phyloP scores from a whole-genome alignment of 2,888 invertebrate species.

The Zeuzera pyrina region DNA sequence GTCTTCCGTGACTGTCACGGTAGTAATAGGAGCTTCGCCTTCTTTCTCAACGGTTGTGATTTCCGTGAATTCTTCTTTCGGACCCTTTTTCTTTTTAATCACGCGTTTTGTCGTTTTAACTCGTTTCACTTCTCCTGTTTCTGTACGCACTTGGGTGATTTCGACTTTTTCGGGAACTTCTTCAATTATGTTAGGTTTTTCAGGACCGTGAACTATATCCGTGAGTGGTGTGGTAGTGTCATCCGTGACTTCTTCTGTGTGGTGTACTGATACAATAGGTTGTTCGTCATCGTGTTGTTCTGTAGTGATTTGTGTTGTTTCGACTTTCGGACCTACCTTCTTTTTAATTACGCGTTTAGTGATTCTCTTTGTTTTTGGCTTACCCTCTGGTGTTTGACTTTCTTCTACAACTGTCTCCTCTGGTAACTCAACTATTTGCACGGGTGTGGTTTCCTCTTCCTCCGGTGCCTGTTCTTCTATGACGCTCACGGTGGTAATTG shows the following conservation, averaged over 20 bases:
- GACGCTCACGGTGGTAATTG: conserved; percentile 24
- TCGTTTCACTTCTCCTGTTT: conserved; percentile 25
- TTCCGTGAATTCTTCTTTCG: conserved; percentile 18
- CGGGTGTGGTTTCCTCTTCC: conserved; percentile 26
- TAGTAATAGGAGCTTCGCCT: conserved; percentile 22
- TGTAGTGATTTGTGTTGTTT: conserved; percentile 30
- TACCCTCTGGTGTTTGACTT: conserved; percentile 9
- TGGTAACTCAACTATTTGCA: conserved; percentile 23
- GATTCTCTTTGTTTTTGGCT: conserved; percentile 21
- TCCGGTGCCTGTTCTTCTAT: conserved; percentile 25
- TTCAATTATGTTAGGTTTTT: conserved; percentile 5
- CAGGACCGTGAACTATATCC: conserved; percentile 15
- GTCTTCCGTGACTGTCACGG: conserved; percentile 17
- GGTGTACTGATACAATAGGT: conserved; percentile 33
- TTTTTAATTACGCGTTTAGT: conserved; percentile 27
- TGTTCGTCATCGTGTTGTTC: conserved; percentile 33
- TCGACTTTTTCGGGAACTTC: conserved; percentile 13
- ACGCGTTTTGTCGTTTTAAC: conserved; percentile 29
- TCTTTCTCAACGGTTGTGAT: conserved; percentile 17
- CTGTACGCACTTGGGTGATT: conserved; percentile 18
- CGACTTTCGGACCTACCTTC: conserved; percentile 27
- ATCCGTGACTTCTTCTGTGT: conserved; percentile 30
- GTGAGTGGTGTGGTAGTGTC: conserved; percentile 11
- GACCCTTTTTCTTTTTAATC: conserved; percentile 23
- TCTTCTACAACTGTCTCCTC: conserved; percentile 17